phyloP scores from a whole-genome alignment of 2,888 invertebrate species.

The Rhingia rostrata region DNA sequence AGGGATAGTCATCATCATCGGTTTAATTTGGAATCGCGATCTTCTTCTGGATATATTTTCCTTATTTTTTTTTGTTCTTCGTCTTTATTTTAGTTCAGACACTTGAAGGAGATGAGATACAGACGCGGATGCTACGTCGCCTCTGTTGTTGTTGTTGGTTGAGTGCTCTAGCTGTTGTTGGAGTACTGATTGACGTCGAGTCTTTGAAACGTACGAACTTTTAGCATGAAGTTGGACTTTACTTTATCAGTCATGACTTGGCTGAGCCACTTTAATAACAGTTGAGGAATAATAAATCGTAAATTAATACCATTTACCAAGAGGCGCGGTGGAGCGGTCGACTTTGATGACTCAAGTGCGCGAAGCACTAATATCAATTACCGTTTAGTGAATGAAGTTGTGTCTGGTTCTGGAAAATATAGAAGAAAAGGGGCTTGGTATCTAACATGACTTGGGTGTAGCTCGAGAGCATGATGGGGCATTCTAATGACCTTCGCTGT shows the following conservation, averaged over 20 bases:
- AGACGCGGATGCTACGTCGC: conserved; percentile 34
- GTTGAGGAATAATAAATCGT: conserved; percentile 14
- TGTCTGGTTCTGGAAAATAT: background rate
- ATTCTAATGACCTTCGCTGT: too few species aligned
- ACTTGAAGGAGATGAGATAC: conserved; percentile 54
- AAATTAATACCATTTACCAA: conserved; percentile 37
- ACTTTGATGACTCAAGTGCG: conserved; percentile 38
- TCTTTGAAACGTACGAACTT: conserved; percentile 20
- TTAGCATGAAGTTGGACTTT: conserved; percentile 56
- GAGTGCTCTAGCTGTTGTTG: conserved; percentile 30
- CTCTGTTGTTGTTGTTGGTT: conserved; percentile 20
- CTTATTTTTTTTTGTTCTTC: conserved; percentile 32
- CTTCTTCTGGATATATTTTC: conserved; percentile 21
- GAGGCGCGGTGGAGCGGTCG: conserved; percentile 13
- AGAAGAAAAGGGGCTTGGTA: conserved; percentile 13
- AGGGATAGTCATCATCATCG: conserved; percentile 18
- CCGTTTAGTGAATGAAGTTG: conserved; percentile 24
- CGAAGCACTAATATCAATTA: background rate
- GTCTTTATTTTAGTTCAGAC: conserved; percentile 48
- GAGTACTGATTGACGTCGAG: conserved; percentile 42
- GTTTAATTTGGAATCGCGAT: conserved; percentile 37
- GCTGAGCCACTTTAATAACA: background rate
- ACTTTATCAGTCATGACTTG: conserved; percentile 9
- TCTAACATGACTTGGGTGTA: background rate
- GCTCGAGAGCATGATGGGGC: too few species aligned